Evolutionary conservation across 2,113 vertebrate species (phyloP), one percentile per base, ranked within the genome.

Genomic region (Indri indri): DNA sequence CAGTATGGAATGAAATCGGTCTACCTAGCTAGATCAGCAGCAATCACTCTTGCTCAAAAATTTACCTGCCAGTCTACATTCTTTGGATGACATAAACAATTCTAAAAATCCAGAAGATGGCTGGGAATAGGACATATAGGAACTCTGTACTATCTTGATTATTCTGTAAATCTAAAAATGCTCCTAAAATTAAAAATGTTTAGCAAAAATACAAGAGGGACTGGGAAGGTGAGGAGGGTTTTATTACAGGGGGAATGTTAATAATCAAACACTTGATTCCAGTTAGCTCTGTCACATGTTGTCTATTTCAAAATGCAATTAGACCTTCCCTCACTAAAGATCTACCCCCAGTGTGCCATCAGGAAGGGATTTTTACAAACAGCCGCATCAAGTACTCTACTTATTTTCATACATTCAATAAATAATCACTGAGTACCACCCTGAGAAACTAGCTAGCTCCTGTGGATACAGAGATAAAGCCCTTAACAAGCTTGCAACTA

Each of bases 141-240:
- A 92, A 94, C 32, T 84, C 84, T 71, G 32, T 65, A 88, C 16
- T 50, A 79, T 18, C 63, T 59, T 16, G 3, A 74, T 59, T 80
- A 89, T 96, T 92, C 88, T 89, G 11, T 65, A 82, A 82, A 70
- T 82, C 30, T 77, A 92, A 79, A 93, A 89, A 23, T 10, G 20
- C 22, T 80, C 79, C 50, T 85, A 91, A 96, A 93, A 66, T 74
- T 40, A 42, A 76, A n/a, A 4, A 73, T 73, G 20, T 42, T 54
- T 52, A 52, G 4, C 23, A 27, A 66, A 37, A 91, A 65, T 27
- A 17, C 34, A 94, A 14, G 30, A 66, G 20, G 52, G 14, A 89
- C 86, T 23, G 30, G 73, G 10, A 45, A 85, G 52, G 30, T 57
- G 6, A 93, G 47, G 13, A 71, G 14, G 3, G 32, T 70, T 88